Evolutionary conservation across 2,888 invertebrate species (phyloP).

Genomic region (Sesia bembeciformis): DNA sequence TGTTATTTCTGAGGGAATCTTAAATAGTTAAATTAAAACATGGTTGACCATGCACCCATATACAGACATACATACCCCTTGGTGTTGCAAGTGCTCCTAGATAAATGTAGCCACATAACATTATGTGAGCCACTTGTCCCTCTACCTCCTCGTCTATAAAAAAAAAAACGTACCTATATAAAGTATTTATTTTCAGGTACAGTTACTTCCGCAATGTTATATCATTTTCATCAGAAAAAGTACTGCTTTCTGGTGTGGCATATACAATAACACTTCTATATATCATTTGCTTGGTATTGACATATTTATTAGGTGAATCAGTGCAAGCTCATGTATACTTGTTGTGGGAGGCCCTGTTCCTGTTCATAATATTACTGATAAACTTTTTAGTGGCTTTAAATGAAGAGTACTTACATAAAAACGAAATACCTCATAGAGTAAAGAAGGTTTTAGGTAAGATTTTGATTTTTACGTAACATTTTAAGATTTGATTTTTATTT

Average conservation of each 20-base stretch:
- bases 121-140: no score
- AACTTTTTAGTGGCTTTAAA: slow-evolving; percentile 62
- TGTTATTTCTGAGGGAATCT: no score
- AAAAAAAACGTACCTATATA: background rate
- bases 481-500: background rate
- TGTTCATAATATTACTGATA: slow-evolving; percentile 51
- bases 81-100: no score
- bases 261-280: slow-evolving; percentile 56
- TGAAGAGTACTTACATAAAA: slow-evolving; percentile 60
- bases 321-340: slow-evolving; percentile 52
- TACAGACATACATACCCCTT: no score
- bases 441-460: slow-evolving; percentile 59
- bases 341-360: slow-evolving; percentile 57
- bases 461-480: background rate
- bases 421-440: slow-evolving; percentile 73
- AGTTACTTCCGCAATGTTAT: slow-evolving; percentile 46
- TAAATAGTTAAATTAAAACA: no score
- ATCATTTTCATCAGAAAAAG: slow-evolving; percentile 65
- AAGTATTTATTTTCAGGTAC: slow-evolving; percentile 37
- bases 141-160: background rate
- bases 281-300: slow-evolving; percentile 50
- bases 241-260: slow-evolving; percentile 56
- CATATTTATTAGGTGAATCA: slow-evolving; percentile 54
- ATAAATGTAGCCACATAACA: no score
- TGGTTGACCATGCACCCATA: no score